Evolutionary conservation across 2,797 vertebrate species (phyloP).

Genomic region (Distichodus sexfasciatus): DNA sequence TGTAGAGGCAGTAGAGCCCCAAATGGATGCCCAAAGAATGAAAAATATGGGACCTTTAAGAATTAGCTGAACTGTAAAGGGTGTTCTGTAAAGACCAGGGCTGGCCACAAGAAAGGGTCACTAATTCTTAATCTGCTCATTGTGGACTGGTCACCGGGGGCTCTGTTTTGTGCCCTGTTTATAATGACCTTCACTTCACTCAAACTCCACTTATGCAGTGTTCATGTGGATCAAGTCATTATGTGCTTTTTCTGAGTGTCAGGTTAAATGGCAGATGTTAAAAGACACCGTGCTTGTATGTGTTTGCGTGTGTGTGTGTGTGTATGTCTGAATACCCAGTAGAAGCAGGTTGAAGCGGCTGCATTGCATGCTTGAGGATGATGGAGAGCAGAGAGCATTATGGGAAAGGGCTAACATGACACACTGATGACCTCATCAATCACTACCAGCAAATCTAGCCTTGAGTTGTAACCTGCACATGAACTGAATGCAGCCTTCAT

Average conservation of each 20-base stretch:
- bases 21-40: too few species aligned
- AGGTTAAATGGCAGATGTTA: constrained; percentile 9
- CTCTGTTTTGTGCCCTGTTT: background rate
- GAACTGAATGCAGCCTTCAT: constrained; percentile 9
- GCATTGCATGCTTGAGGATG: constrained; percentile 1
- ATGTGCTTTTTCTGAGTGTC: constrained; percentile 11
- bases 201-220: background rate
- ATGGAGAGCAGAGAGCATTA: constrained; percentile 20
- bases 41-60: too few species aligned
- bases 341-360: constrained; percentile 1
- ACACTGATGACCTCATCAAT: constrained; percentile 36
- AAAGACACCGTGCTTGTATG: background rate
- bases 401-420: constrained; percentile 23
- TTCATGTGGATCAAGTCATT: background rate
- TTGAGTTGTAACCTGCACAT: constrained; percentile 3
- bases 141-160: constrained; percentile 1
- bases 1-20: too few species aligned
- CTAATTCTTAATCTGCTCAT: too few species aligned
- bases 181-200: constrained; percentile 38
- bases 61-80: too few species aligned
- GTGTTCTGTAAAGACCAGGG: too few species aligned
- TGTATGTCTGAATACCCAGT: background rate
- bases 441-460: constrained; percentile 12
- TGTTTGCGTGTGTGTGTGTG: background rate
- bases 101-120: too few species aligned